These are phyloP conservation scores for Pelochelys cantorii DNA, from an alignment of 2,797 vertebrate genomes.

Conservation along the genomic window DNA sequence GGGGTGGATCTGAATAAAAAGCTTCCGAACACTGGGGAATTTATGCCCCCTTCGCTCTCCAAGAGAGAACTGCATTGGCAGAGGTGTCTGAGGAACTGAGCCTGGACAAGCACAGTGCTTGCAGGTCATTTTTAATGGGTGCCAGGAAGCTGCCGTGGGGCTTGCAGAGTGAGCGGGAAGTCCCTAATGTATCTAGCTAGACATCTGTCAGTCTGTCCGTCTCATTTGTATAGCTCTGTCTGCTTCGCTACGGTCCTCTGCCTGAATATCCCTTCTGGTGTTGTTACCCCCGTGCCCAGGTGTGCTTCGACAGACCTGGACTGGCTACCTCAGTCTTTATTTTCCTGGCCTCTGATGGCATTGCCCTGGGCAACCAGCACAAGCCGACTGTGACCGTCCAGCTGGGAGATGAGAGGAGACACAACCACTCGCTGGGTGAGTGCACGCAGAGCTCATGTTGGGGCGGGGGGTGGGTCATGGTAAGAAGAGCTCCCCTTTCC, in stretches of 20 bases:
- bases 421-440: slow-evolving; percentile 91
- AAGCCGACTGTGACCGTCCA: slow-evolving; percentile 84
- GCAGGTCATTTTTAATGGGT: rapidly evolving
- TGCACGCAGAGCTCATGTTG: neutral
- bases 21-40: neutral
- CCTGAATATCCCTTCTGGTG: neutral
- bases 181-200: neutral
- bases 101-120: neutral
- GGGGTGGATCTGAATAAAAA: slow-evolving; percentile 44
- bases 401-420: slow-evolving; percentile 83
- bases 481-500: neutral
- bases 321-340: slow-evolving; percentile 89
- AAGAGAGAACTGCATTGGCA: neutral
- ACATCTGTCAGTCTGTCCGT: neutral
- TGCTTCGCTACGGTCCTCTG: neutral
- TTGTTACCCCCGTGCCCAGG: slow-evolving; percentile 76
- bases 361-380: slow-evolving; percentile 78
- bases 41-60: slow-evolving; percentile 52
- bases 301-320: slow-evolving; percentile 88
- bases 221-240: too few relatives aligned
- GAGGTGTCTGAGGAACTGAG: neutral
- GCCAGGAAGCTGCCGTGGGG: neutral
- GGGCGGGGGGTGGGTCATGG: neutral
- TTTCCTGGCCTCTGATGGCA: slow-evolving; percentile 90
- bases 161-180: neutral